Percentiles rank a stretch among this genome's conserved stretches.
These are phyloP conservation scores for Pristionchus entomophagus DNA, from an alignment of 2,888 invertebrate species.

Conservation along the genomic window DNA sequence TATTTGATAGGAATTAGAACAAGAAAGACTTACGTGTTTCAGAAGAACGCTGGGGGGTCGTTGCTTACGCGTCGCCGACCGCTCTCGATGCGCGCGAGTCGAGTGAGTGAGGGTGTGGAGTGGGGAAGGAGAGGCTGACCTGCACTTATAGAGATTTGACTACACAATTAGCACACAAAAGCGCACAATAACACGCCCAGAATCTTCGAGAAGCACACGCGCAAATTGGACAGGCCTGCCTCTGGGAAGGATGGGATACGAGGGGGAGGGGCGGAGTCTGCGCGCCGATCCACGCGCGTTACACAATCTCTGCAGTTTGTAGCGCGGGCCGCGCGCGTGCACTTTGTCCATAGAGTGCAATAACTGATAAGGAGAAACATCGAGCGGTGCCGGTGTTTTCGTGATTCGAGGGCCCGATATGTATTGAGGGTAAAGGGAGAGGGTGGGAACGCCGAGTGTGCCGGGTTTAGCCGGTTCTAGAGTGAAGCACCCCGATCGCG, in stretches of 20 bases:
- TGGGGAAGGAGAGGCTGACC: neutral
- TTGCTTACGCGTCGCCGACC: neutral
- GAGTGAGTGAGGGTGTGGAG: slow-evolving; percentile 3
- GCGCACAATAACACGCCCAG: neutral
- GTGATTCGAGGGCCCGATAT: neutral
- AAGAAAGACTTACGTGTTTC: too few relatives aligned
- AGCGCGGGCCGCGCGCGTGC: slow-evolving; percentile 21
- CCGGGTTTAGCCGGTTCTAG: neutral
- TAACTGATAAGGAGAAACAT: neutral
- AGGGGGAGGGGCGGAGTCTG: neutral
- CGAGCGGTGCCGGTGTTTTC: neutral
- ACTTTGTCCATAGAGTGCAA: neutral
- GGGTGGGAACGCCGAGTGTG: neutral
- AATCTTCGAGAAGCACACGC: neutral
- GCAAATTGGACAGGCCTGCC: neutral
- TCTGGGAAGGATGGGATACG: slow-evolving; percentile 7
- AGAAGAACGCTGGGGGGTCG: too few relatives aligned
- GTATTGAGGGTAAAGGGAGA: neutral
- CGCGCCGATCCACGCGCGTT: neutral
- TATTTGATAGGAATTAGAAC: too few relatives aligned
- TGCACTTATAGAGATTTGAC: neutral
- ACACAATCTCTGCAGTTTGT: slow-evolving; percentile 10
- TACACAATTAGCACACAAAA: neutral
- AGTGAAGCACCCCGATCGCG: neutral
- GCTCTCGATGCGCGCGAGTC: neutral